Percentiles rank a stretch among this genome's conserved stretches.
Evolutionary conservation across 2,113 vertebrate genomes (phyloP).

Genomic region (Elaphurus davidianus): DNA sequence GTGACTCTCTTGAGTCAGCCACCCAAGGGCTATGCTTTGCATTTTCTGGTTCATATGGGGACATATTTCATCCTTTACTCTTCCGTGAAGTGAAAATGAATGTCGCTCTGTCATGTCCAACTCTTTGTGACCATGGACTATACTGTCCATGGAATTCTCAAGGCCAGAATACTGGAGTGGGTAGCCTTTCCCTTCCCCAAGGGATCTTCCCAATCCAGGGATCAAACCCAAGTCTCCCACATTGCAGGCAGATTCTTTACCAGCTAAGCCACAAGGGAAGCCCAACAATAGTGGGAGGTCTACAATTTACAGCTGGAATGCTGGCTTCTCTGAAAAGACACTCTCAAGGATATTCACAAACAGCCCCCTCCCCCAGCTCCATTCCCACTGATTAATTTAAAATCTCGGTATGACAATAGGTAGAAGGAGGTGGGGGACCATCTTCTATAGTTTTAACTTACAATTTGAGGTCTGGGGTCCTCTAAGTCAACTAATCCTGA

Average conservation of each 20-base stretch:
- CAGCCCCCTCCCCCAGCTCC: no score
- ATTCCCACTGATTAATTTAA: neutral
- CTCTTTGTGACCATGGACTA: no score
- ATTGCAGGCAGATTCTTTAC: neutral
- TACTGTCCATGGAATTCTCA: neutral
- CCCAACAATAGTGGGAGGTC: neutral
- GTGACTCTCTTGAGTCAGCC: neutral
- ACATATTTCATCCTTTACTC: neutral
- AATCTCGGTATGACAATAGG: neutral
- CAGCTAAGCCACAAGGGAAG: neutral
- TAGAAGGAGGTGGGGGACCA: neutral
- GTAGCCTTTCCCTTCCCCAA: no score
- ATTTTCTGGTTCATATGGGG: neutral
- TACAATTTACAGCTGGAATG: neutral
- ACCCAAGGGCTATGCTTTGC: neutral
- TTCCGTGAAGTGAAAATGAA: no score
- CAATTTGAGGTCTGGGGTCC: neutral
- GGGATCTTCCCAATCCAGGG: fast-evolving
- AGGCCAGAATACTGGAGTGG: neutral
- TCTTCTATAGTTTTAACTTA: neutral
- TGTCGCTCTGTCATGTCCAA: no score
- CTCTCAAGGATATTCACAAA: neutral
- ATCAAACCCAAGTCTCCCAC: neutral
- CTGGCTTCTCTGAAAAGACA: neutral
- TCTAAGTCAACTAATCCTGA: neutral